Conservation (phyloP, 2,888 invertebrate species). For the Orthosia gracilis region DNA sequence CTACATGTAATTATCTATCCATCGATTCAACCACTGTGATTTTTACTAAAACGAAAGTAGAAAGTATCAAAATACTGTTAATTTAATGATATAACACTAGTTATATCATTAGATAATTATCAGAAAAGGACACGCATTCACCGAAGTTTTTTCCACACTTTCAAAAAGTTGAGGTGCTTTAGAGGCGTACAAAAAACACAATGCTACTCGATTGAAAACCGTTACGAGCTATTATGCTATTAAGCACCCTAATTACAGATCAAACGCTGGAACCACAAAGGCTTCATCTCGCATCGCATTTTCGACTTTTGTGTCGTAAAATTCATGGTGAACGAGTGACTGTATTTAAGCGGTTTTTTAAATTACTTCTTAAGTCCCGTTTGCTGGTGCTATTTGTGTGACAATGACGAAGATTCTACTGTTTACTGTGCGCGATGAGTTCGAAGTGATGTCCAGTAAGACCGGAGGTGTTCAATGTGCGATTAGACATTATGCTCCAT, state of each 20-base stretch:
- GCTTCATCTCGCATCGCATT: constrained; percentile 82
- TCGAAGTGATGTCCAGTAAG: background rate
- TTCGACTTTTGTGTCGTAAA: constrained; percentile 86
- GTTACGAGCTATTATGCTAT: constrained; percentile 86
- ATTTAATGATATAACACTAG: constrained; percentile 56
- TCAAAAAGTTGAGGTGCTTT: constrained; percentile 75
- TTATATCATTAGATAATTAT: constrained; percentile 73
- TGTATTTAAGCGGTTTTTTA: constrained; percentile 82
- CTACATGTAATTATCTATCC: constrained; percentile 33
- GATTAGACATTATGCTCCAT: background rate
- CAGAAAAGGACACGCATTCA: constrained; percentile 76
- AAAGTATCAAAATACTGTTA: constrained; percentile 53
- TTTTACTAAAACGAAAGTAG: constrained; percentile 47
- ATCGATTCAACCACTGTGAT: constrained; percentile 22
- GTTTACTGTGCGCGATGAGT: constrained; percentile 35
- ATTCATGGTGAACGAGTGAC: constrained; percentile 78
- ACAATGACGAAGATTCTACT: constrained; percentile 33
- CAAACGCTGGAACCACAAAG: constrained; percentile 88
- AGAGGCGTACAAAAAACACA: constrained; percentile 79
- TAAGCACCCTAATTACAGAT: constrained; percentile 89
- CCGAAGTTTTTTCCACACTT: constrained; percentile 75
- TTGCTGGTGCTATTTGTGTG: constrained; percentile 51
- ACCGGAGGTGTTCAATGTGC: background rate
- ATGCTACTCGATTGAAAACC: constrained; percentile 84
- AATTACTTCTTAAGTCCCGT: constrained; percentile 79